These are phyloP conservation scores for Drosophila auraria DNA, from an alignment of 1,140 invertebrate species.

Conservation along the genomic window DNA sequence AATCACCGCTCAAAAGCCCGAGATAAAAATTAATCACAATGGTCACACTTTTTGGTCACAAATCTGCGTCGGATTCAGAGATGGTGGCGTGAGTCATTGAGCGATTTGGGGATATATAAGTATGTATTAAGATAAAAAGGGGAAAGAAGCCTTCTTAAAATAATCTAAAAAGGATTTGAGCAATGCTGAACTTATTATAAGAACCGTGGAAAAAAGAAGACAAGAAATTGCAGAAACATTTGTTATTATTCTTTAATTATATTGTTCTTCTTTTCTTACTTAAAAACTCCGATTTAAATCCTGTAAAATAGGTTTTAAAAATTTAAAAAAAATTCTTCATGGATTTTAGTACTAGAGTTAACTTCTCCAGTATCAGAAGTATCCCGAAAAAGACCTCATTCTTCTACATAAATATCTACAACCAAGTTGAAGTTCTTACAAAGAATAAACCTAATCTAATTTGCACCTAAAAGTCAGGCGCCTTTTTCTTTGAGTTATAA, in stretches of 20 bases:
- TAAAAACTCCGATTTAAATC: neutral
- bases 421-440: neutral
- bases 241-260: too few relatives aligned
- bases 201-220: too few relatives aligned
- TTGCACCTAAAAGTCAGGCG: neutral
- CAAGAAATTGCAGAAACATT: too few relatives aligned
- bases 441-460: neutral
- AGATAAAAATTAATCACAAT: constrained; percentile 64
- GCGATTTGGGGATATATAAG: neutral
- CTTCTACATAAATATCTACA: constrained; percentile 2
- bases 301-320: neutral
- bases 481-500: constrained; percentile 8
- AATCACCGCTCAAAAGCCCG: constrained; percentile 64
- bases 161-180: too few relatives aligned
- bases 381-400: neutral
- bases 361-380: too few relatives aligned
- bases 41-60: constrained; percentile 44
- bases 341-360: too few relatives aligned
- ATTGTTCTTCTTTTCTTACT: too few relatives aligned
- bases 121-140: neutral
- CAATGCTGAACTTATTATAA: too few relatives aligned
- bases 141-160: too few relatives aligned
- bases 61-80: neutral
- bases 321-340: neutral
- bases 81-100: constrained; percentile 11